phyloP scores from a whole-genome alignment of 1,140 invertebrate species.

The Drosophila mojavensis region DNA sequence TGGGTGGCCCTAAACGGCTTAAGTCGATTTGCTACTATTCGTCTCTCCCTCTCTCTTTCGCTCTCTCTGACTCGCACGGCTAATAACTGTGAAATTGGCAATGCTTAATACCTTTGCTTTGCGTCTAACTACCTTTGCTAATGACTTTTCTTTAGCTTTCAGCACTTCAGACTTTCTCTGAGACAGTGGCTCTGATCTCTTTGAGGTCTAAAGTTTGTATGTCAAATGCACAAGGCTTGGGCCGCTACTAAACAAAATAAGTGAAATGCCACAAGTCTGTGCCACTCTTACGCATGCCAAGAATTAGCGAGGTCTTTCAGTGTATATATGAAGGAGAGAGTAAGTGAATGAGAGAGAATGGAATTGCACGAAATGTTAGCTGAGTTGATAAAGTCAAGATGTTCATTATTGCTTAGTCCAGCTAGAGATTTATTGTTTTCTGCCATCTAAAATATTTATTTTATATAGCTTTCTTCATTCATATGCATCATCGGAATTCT shows the following conservation, averaged over 20 bases:
- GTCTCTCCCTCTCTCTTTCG: constrained; percentile 31
- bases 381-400: no score
- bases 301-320: background rate
- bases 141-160: constrained; percentile 67
- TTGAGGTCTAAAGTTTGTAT: constrained; percentile 19
- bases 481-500: background rate
- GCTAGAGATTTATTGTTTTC: no score
- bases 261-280: constrained; percentile 21
- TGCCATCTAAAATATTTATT: no score
- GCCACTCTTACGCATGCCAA: constrained; percentile 6
- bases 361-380: no score
- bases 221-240: constrained; percentile 7
- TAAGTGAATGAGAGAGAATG: no score
- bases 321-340: no score
- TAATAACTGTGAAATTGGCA: constrained; percentile 79
- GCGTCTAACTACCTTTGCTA: constrained; percentile 72
- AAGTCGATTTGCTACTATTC: constrained; percentile 71
- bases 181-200: constrained; percentile 7
- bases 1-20: constrained; percentile 79
- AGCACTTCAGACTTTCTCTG: constrained; percentile 61
- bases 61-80: constrained; percentile 34
- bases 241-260: constrained; percentile 10
- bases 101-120: constrained; percentile 68
- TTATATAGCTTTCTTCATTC: no score
- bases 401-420: no score